Evolutionary conservation across 2,888 invertebrate genomes (phyloP), one percentile per base, ranked within the genome.

Genomic region (Diplolepis rosae): DNA sequence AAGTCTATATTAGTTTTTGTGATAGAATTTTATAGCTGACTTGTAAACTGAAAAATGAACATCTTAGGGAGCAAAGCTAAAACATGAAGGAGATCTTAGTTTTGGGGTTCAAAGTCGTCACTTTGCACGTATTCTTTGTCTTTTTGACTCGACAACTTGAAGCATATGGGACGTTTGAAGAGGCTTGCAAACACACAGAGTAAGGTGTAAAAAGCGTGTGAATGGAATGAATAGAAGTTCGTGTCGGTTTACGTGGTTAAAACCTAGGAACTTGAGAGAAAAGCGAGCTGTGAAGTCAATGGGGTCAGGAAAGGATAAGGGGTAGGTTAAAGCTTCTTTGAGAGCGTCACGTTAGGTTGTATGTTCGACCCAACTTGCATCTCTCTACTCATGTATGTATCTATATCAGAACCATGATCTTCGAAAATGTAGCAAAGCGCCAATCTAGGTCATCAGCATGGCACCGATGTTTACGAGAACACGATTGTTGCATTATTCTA

Each of bases 401-500:
- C 74, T 74, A 76, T 61, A 27, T 39, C 22, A 24, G 24, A n/a
- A 42, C 39, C 39, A 27, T 24, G 61, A 61, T 61, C 61, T 42
- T 15, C 27, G n/a, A 61, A 39, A 24, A 15, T 65, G 56, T 35
- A 18, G 13, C 50, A 65, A 67, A 68, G 67, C 65, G 66, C 7
- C 22, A 66, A 48, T 50, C 68, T 66, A 22, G 48, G 42, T 70
- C 70, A 51, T 54, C 66, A 56, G 56, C 68, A 51, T 48, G 54
- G 27, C 56, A 35, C 28, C 24, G 69, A 67, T 68, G 61, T 79
- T 80, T 78, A 32, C 11, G 71, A 77, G 76, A 80, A 85, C 85
- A 86, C 82, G 86, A 86, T 85, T 85, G 87, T 87, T 85, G 84
- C 86, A 87, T 86, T 87, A 88, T 88, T 86, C 84, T 79, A 71